phyloP scores from a whole-genome alignment of 1,140 invertebrate genomes.

The Trichonephila clavata region DNA sequence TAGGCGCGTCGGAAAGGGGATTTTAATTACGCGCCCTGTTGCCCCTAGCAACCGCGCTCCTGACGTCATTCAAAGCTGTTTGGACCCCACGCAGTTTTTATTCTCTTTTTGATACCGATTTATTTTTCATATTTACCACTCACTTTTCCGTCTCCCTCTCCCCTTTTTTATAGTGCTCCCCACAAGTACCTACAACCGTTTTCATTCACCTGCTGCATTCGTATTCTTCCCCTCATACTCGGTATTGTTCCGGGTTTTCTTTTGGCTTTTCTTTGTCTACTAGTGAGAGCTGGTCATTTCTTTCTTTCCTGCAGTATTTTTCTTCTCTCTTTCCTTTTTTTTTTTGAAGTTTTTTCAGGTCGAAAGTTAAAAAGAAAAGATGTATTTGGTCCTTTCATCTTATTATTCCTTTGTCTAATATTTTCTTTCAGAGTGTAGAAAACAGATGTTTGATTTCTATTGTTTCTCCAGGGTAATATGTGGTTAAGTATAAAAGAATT shows the following conservation, averaged over 20 bases:
- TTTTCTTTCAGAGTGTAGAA: background rate
- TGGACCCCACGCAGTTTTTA: background rate
- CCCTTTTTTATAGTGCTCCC: background rate
- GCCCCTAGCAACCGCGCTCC: slow-evolving; percentile 36
- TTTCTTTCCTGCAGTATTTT: background rate
- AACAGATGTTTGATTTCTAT: background rate
- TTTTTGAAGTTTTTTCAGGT: slow-evolving; percentile 8
- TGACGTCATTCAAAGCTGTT: slow-evolving; percentile 61
- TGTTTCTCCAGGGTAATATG: background rate
- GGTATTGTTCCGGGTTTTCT: background rate
- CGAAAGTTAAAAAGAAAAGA: background rate
- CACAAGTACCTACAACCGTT: slow-evolving; percentile 32
- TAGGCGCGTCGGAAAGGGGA: slow-evolving; percentile 29
- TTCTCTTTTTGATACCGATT: slow-evolving; percentile 33
- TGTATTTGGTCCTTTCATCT: background rate
- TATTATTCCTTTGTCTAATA: background rate
- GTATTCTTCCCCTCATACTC: background rate
- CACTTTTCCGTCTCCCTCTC: background rate
- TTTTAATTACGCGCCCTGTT: slow-evolving; percentile 70
- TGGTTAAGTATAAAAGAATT: background rate
- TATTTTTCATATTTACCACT: slow-evolving; percentile 57
- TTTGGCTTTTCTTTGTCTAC: background rate
- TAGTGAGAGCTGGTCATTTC: slow-evolving; percentile 1
- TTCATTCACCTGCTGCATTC: slow-evolving; percentile 60
- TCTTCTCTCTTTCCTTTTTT: background rate